Evolutionary conservation across 1,140 invertebrate species (phyloP).

Genomic region (Formica selysi): DNA sequence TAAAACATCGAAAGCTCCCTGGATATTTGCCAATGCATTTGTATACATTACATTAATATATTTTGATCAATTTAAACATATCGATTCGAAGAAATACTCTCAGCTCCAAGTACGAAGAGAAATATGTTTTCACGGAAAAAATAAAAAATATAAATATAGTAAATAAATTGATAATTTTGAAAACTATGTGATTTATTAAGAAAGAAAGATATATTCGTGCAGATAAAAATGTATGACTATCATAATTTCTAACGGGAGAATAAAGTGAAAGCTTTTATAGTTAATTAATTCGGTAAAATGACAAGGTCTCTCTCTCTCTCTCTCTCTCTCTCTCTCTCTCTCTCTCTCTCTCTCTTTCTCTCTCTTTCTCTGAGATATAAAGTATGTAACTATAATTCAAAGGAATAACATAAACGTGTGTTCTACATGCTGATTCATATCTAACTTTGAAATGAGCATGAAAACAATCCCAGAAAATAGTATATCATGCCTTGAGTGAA

Average conservation of each 20-base stretch:
- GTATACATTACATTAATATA: constrained; percentile 24
- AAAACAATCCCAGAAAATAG: constrained; percentile 41
- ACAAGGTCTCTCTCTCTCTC: neutral
- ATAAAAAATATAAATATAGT: neutral
- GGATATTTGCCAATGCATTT: constrained; percentile 27
- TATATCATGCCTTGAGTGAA: constrained; percentile 29
- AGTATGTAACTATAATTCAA: neutral
- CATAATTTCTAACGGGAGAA: neutral
- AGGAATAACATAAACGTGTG: neutral
- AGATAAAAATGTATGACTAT: neutral
- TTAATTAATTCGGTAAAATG: constrained; percentile 15
- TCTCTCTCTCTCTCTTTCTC: neutral
- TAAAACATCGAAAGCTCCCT: constrained; percentile 18
- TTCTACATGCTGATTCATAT: constrained; percentile 35
- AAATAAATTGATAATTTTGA: neutral
- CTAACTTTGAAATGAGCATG: neutral
- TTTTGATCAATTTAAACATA: constrained; percentile 7
- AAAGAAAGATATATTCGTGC: neutral
- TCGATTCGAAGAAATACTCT: neutral
- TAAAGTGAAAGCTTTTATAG: neutral
- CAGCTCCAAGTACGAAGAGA: neutral
- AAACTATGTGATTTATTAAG: neutral
- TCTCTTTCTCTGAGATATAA: neutral
- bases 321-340: too few species aligned
- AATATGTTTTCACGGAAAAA: neutral